A percentile compares a stretch with the other conserved stretches of the same genome.
These are phyloP conservation scores for Harpalus rufipes DNA, from an alignment of 2,888 invertebrate genomes.

Conservation along the genomic window DNA sequence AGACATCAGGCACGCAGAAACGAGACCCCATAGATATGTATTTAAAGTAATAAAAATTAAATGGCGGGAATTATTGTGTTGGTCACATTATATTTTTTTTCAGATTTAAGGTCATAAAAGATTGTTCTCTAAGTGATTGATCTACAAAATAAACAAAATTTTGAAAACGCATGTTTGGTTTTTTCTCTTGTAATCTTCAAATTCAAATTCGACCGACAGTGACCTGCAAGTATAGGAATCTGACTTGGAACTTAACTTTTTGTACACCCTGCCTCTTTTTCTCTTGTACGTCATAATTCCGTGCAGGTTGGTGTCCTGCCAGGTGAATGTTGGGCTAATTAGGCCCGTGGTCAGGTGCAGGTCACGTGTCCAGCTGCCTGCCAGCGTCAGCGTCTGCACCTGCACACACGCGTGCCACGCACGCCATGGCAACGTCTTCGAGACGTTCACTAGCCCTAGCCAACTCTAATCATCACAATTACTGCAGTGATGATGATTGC, in stretches of 20 bases:
- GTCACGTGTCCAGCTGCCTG: slow-evolving; percentile 75
- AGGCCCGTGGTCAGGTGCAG: slow-evolving; percentile 72
- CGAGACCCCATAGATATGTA: no score
- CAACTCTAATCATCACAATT: slow-evolving; percentile 18
- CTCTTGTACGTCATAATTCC: slow-evolving; percentile 22
- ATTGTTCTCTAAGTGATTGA: no score
- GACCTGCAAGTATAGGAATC: no score
- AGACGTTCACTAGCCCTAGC: not conserved
- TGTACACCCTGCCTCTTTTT: not conserved
- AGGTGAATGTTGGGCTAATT: slow-evolving; percentile 76
- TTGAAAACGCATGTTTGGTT: no score
- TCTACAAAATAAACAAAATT: no score
- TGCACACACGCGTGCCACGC: slow-evolving; percentile 70
- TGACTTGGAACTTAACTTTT: not conserved
- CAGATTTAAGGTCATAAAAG: no score
- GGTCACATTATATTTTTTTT: no score
- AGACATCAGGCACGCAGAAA: no score
- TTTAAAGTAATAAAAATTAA: no score
- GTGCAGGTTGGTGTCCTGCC: slow-evolving; percentile 71
- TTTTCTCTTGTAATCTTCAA: no score
- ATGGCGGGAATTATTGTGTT: no score
- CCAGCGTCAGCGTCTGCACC: slow-evolving; percentile 72
- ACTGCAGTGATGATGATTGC: not conserved
- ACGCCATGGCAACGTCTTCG: slow-evolving; percentile 16
- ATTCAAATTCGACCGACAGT: no score